These are phyloP conservation scores for Odontamblyopus lacepedii DNA, from an alignment of 2,797 vertebrate genomes.

Conservation along the genomic window DNA sequence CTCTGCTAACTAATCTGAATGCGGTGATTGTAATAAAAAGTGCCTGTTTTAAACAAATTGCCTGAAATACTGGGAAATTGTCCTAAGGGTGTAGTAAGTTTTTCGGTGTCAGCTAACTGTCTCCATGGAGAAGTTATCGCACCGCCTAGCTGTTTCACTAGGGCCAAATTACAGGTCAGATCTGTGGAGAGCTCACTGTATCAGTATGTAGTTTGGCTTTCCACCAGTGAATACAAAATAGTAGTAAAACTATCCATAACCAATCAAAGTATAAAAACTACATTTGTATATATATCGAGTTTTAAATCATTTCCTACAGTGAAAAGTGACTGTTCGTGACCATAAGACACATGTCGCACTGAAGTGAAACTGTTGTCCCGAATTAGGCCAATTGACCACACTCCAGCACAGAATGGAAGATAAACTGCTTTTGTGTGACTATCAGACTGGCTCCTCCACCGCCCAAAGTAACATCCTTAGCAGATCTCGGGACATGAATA, in stretches of 20 bases:
- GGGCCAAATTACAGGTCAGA: too few relatives aligned
- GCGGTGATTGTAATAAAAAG: neutral
- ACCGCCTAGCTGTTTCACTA: too few relatives aligned
- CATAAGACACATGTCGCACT: neutral
- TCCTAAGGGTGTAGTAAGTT: too few relatives aligned
- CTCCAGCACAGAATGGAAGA: slow-evolving; percentile 14
- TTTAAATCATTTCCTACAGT: neutral
- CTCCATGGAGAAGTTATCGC: too few relatives aligned
- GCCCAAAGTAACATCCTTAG: slow-evolving; percentile 30
- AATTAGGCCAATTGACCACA: slow-evolving; percentile 16
- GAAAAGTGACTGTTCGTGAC: neutral
- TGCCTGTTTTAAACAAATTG: too few relatives aligned
- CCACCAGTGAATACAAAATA: neutral
- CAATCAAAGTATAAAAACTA: neutral
- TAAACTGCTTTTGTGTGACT: slow-evolving; percentile 19
- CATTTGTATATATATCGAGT: neutral
- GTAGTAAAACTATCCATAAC: neutral
- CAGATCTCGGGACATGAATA: slow-evolving; percentile 29
- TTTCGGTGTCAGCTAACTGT: too few relatives aligned
- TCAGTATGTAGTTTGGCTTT: neutral
- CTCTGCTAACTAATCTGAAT: too few relatives aligned
- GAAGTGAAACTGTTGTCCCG: neutral
- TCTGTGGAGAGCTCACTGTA: too few relatives aligned
- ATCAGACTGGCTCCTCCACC: neutral
- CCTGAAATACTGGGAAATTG: too few relatives aligned